These are phyloP conservation scores for Clepsis dumicolana DNA, from an alignment of 2,888 invertebrate genomes.

Conservation along the genomic window DNA sequence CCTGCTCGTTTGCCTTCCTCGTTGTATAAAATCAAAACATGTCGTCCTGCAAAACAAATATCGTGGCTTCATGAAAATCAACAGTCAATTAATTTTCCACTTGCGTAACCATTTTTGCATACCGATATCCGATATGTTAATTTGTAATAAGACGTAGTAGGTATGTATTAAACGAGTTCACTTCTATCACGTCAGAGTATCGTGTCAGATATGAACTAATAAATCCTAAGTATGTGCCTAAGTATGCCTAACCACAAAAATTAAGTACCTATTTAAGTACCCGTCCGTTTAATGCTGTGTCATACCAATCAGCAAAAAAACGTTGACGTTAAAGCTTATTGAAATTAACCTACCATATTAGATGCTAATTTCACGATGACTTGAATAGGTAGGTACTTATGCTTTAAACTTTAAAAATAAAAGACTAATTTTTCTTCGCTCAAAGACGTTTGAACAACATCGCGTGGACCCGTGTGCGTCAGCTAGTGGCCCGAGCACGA, in stretches of 20 bases:
- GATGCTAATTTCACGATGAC: neutral
- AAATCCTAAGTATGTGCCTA: constrained; percentile 29
- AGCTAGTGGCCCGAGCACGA: too few species aligned
- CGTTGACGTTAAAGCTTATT: constrained; percentile 35
- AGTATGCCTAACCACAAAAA: constrained; percentile 20
- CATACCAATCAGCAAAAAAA: neutral
- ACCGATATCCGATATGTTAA: neutral
- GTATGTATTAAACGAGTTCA: neutral
- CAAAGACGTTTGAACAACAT: too few species aligned
- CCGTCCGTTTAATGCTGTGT: neutral
- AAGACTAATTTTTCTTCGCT: too few species aligned
- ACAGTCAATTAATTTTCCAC: neutral
- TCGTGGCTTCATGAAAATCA: too few species aligned
- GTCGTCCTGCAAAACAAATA: too few species aligned
- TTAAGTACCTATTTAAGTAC: too few species aligned
- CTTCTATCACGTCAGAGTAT: constrained; percentile 13
- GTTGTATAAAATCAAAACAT: too few species aligned
- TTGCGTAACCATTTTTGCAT: neutral
- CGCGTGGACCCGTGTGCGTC: too few species aligned
- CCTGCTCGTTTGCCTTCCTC: too few species aligned
- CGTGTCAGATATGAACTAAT: constrained; percentile 22
- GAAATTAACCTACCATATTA: constrained; percentile 5
- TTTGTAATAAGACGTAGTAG: constrained; percentile 1
- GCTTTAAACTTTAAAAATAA: too few species aligned
- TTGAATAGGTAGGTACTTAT: neutral